phyloP scores from a whole-genome alignment of 2,888 invertebrate genomes.

The Dryococelus australis region DNA sequence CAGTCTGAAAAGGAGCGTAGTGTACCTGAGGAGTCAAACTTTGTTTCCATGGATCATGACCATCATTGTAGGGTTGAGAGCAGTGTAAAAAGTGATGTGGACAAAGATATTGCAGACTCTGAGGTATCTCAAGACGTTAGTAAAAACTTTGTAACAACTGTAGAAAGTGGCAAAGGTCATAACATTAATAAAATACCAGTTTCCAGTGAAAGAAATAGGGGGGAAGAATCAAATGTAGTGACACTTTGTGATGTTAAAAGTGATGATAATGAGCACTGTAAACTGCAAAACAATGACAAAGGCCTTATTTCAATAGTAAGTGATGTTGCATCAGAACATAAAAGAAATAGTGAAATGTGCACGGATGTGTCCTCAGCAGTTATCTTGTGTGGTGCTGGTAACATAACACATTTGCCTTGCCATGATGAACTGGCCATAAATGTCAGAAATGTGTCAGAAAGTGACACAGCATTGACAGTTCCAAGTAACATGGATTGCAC shows the following conservation, averaged over 20 bases:
- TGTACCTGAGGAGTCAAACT: background rate
- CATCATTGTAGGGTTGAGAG: background rate
- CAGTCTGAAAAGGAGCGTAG: background rate
- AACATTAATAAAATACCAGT: background rate
- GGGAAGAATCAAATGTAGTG: background rate
- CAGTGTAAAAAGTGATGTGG: background rate
- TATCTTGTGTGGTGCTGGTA: background rate
- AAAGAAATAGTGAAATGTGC: background rate
- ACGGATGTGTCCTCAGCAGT: background rate
- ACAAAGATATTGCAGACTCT: background rate
- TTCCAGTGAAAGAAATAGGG: background rate
- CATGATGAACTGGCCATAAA: too few relatives aligned
- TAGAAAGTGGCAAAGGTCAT: background rate
- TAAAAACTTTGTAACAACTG: background rate
- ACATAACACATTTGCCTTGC: too few relatives aligned
- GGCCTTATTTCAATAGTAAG: background rate
- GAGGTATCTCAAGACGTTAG: background rate
- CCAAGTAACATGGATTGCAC: background rate
- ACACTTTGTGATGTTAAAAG: background rate
- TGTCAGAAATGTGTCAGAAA: background rate
- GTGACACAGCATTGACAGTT: background rate
- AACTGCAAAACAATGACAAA: background rate
- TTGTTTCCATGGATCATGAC: background rate
- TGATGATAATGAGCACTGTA: background rate
- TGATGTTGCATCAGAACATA: background rate